These are phyloP conservation scores for Pogoniulus pusillus DNA, from an alignment of 2,797 vertebrate genomes.

Conservation along the genomic window DNA sequence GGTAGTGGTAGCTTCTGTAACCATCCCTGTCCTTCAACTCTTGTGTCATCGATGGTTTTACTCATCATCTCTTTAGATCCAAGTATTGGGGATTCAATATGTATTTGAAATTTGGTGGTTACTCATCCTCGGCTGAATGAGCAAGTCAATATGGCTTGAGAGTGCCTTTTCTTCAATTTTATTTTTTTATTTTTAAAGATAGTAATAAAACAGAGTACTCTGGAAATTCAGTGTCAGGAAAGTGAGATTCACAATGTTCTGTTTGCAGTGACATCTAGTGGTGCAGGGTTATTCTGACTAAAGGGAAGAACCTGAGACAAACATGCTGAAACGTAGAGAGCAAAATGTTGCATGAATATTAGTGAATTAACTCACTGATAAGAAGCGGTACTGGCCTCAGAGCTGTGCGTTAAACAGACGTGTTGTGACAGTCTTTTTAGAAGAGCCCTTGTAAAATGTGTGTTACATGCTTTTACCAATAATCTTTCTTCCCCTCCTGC, in stretches of 20 bases:
- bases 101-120: slow-evolving; percentile 23
- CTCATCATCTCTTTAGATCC: slow-evolving; percentile 10
- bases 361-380: neutral
- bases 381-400: neutral
- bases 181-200: neutral
- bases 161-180: neutral
- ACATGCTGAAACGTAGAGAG: neutral
- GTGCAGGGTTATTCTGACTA: neutral
- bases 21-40: slow-evolving; percentile 23
- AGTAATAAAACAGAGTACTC: neutral
- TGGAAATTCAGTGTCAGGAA: neutral
- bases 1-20: slow-evolving; percentile 35
- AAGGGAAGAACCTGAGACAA: neutral
- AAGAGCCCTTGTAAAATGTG: neutral
- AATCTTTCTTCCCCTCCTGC: neutral
- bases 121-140: slow-evolving; percentile 17
- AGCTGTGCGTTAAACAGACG: neutral
- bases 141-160: neutral
- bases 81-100: neutral
- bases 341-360: neutral
- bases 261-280: slow-evolving; percentile 80
- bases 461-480: neutral
- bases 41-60: neutral
- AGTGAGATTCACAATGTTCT: slow-evolving; percentile 52
- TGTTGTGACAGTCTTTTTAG: neutral